These are phyloP conservation scores for Clunio marinus DNA, from an alignment of 2,888 invertebrate species.

Conservation along the genomic window DNA sequence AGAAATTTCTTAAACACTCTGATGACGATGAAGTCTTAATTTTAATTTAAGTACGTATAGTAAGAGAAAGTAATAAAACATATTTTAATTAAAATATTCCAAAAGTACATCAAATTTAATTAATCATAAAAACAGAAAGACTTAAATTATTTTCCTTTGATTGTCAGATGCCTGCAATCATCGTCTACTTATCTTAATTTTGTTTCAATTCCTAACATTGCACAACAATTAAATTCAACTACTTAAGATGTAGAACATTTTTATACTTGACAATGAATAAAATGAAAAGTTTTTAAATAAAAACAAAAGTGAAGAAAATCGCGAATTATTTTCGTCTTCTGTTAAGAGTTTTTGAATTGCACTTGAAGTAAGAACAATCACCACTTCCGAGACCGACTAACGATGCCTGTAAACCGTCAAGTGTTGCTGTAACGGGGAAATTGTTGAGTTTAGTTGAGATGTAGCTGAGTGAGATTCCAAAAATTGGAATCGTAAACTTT, in stretches of 20 bases:
- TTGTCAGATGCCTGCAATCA: too few relatives aligned
- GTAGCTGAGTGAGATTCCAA: slow-evolving; percentile 77
- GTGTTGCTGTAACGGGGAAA: slow-evolving; percentile 52
- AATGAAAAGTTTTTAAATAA: background rate
- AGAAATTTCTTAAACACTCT: too few relatives aligned
- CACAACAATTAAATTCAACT: background rate
- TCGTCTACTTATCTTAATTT: too few relatives aligned
- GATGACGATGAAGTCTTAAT: too few relatives aligned
- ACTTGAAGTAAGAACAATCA: slow-evolving; percentile 52
- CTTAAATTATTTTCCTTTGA: too few relatives aligned
- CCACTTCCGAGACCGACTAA: slow-evolving; percentile 65
- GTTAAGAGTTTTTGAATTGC: slow-evolving; percentile 1
- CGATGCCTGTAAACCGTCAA: slow-evolving; percentile 62
- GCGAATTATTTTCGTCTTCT: background rate
- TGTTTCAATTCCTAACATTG: background rate
- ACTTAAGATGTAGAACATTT: background rate
- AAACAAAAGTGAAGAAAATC: too few relatives aligned
- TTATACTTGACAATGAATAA: slow-evolving; percentile 2
- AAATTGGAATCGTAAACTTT: slow-evolving; percentile 68
- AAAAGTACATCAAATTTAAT: too few relatives aligned
- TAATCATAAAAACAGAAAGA: too few relatives aligned
- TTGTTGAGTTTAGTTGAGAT: slow-evolving; percentile 56
- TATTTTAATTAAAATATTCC: too few relatives aligned
- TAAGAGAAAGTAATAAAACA: too few relatives aligned
- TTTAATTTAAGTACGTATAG: too few relatives aligned